These are phyloP conservation scores for Hyperoplus lanceolatus DNA, from an alignment of 2,797 vertebrate species.

Conservation along the genomic window DNA sequence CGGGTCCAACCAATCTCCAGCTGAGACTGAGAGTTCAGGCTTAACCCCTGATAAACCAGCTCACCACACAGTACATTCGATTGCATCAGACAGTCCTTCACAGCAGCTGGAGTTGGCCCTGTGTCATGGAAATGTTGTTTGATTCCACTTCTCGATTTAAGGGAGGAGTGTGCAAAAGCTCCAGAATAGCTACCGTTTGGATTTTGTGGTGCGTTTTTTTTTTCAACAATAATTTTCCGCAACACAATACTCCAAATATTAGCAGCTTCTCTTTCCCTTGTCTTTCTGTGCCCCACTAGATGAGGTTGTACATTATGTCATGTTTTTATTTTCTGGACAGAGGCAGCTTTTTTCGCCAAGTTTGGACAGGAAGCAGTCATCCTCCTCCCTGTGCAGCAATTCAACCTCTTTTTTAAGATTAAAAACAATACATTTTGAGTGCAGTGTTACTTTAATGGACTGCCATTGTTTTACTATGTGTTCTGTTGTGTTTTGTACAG, in stretches of 20 bases:
- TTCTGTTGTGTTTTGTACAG: background rate
- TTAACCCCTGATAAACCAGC: background rate
- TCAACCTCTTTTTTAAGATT: background rate
- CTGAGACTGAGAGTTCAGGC: background rate
- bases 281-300: background rate
- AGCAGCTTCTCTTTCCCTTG: no score
- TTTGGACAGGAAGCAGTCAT: background rate
- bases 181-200: background rate
- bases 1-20: background rate
- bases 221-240: no score
- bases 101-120: background rate
- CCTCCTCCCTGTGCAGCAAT: background rate
- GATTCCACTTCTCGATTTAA: background rate
- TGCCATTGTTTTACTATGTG: background rate
- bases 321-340: background rate
- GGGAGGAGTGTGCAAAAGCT: conserved; percentile 3
- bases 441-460: background rate
- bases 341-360: background rate
- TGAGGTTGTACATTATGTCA: background rate
- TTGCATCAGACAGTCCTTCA: background rate
- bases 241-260: background rate
- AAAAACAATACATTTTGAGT: background rate
- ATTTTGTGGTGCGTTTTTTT: background rate
- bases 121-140: no score
- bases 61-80: background rate